phyloP scores from a whole-genome alignment of 2,113 vertebrate genomes.

The Lophius piscatorius region DNA sequence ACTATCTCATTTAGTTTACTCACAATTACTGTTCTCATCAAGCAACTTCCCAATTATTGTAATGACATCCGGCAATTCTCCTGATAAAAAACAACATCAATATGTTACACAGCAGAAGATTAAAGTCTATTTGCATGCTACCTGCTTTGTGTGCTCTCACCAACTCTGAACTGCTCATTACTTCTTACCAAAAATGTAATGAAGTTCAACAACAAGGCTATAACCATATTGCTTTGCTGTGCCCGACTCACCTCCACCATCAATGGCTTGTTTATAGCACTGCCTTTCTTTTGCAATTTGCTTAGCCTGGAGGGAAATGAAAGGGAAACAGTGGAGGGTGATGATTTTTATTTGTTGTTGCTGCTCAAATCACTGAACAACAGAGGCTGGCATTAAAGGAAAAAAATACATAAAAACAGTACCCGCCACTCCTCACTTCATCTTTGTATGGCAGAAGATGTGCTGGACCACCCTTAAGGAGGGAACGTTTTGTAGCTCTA shows the following conservation, averaged over 20 bases:
- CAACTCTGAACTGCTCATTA: constrained; percentile 8
- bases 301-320: constrained; percentile 51
- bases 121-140: neutral
- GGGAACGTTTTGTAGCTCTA: constrained; percentile 2
- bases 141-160: neutral
- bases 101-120: neutral
- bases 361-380: constrained; percentile 49
- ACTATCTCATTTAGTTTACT: neutral
- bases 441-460: neutral
- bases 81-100: neutral
- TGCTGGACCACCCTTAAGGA: neutral
- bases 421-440: constrained; percentile 9
- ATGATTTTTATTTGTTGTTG: constrained; percentile 55
- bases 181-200: constrained; percentile 18
- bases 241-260: constrained; percentile 30
- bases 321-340: constrained; percentile 23
- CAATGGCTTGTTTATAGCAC: constrained; percentile 40
- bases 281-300: constrained; percentile 37
- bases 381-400: constrained; percentile 36
- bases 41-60: neutral
- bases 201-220: constrained; percentile 38
- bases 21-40: neutral
- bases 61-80: neutral
- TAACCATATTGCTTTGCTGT: constrained; percentile 21
- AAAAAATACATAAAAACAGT: constrained; percentile 33